Percentiles rank a stretch among this genome's conserved stretches.
phyloP scores from a whole-genome alignment of 2,888 invertebrate genomes.

The Galeruca laticollis region DNA sequence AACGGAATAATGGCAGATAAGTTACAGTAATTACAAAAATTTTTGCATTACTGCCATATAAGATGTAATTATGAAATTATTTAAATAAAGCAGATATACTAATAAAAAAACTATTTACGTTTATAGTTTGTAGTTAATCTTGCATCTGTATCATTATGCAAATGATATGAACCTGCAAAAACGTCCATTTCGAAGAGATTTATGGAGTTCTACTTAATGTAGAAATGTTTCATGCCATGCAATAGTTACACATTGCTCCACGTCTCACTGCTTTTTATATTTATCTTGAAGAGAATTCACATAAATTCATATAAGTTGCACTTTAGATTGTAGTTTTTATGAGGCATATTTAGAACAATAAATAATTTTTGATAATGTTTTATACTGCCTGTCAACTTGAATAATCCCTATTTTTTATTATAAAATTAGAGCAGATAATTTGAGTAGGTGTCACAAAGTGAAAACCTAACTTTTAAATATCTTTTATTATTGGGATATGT shows the following conservation, averaged over 20 bases:
- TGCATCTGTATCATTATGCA: conserved; percentile 45
- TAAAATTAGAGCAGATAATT: no score
- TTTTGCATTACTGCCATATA: conserved; percentile 7
- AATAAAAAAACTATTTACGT: conserved; percentile 43
- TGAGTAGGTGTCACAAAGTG: no score
- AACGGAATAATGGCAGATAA: not conserved
- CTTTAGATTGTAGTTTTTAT: no score
- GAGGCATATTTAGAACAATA: no score
- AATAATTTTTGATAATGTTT: no score
- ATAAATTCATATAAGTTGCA: no score
- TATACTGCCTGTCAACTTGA: no score
- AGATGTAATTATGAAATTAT: conserved; percentile 32
- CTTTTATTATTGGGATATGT: no score
- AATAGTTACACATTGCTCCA: not conserved
- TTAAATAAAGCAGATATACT: conserved; percentile 24
- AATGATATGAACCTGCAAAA: conserved; percentile 46
- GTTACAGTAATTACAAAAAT: conserved; percentile 2
- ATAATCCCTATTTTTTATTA: no score
- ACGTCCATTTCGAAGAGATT: conserved; percentile 42
- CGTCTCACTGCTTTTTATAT: not conserved
- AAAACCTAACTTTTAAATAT: no score
- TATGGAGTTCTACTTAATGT: conserved; percentile 40
- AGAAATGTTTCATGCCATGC: conserved; percentile 28
- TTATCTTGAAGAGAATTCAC: no score
- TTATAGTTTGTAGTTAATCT: conserved; percentile 41